A percentile compares a stretch with the other conserved stretches of the same genome.
Conservation (phyloP, 1,140 invertebrate species). For the Caenorhabditis elegans region DNA sequence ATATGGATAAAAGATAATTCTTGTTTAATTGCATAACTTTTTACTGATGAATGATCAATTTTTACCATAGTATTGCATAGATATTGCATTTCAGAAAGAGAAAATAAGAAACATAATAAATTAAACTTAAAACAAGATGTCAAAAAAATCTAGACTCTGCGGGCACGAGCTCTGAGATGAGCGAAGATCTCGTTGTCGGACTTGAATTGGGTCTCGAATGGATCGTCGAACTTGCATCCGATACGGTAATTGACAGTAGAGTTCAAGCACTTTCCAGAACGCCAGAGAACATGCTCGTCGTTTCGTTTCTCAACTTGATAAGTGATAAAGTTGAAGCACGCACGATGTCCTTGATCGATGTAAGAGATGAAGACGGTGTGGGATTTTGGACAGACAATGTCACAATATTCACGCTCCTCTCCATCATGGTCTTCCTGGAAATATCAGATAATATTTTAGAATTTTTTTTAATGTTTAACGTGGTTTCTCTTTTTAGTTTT, state of each 20-base stretch:
- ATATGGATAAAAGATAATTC: slow-evolving; percentile 34
- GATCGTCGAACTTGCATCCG: slow-evolving; percentile 66
- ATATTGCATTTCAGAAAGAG: neutral
- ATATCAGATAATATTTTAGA: neutral
- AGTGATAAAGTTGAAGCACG: slow-evolving; percentile 65
- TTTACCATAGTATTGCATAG: neutral
- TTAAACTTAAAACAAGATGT: neutral
- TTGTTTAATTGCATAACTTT: neutral
- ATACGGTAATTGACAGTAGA: slow-evolving; percentile 60
- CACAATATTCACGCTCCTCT: slow-evolving; percentile 65
- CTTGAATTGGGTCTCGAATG: slow-evolving; percentile 64
- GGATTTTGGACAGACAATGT: slow-evolving; percentile 64
- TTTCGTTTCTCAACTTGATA: slow-evolving; percentile 59
- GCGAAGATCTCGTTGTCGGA: slow-evolving; percentile 63
- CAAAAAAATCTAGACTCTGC: slow-evolving; percentile 1
- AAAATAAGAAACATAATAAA: neutral
- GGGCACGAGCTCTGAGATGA: slow-evolving; percentile 47
- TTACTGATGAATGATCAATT: neutral
- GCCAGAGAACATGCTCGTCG: slow-evolving; percentile 57
- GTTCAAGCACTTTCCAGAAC: slow-evolving; percentile 64
- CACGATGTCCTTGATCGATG: slow-evolving; percentile 61
- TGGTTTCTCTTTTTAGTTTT: no score
- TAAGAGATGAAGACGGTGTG: slow-evolving; percentile 65
- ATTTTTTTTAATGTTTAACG: no score
- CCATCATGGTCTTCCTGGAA: slow-evolving; percentile 59